Evolutionary conservation across 2,113 vertebrate species (phyloP).

Genomic region (Paramormyrops kingsleyae): DNA sequence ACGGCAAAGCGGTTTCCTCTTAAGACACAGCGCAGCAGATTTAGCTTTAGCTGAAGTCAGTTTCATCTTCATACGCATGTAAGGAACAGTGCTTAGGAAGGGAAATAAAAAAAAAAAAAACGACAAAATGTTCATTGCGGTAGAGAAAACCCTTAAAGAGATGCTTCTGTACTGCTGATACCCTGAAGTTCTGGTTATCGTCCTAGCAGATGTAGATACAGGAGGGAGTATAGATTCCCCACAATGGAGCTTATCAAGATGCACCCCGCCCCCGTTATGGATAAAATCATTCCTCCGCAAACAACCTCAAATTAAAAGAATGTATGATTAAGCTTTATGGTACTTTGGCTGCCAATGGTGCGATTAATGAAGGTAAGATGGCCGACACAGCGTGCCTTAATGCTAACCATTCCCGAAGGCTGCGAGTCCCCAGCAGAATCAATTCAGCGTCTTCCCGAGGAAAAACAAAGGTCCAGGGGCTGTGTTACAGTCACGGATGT

Average conservation of each 20-base stretch:
- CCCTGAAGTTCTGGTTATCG: not conserved
- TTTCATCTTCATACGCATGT: not conserved
- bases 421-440: not conserved
- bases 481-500: not conserved
- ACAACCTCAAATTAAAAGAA: constrained; percentile 33
- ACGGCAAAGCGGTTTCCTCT: not conserved
- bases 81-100: not conserved
- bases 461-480: not conserved
- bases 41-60: not conserved
- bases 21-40: not conserved
- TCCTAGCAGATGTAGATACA: not conserved
- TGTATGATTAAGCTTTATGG: constrained; percentile 34
- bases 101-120: not conserved
- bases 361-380: constrained; percentile 38
- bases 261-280: constrained; percentile 15
- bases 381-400: constrained; percentile 23
- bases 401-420: constrained; percentile 24
- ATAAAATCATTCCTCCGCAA: constrained; percentile 31
- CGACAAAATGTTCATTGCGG: not conserved
- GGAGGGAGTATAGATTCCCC: not conserved
- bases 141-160: not conserved
- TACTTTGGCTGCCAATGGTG: constrained; percentile 35
- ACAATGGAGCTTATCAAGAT: constrained; percentile 1
- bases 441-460: not conserved
- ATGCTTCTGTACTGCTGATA: not conserved